Conservation (phyloP, 2,113 vertebrate species). For the Macrotus californicus region DNA sequence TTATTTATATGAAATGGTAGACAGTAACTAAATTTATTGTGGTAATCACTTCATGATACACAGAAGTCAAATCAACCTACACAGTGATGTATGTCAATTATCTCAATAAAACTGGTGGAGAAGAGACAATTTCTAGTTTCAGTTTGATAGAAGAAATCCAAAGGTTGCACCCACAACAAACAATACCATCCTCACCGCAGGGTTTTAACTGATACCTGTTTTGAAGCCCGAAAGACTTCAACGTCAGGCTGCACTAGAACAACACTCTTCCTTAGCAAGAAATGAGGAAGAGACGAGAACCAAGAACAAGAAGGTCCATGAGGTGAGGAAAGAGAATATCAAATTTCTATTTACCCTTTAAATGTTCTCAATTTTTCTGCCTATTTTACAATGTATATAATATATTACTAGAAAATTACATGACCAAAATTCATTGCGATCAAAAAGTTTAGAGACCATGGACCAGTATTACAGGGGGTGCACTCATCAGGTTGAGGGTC, state of each 20-base stretch:
- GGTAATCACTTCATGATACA: neutral
- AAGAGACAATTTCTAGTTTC: neutral
- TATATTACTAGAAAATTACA: neutral
- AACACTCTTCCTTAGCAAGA: neutral
- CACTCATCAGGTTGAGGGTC: neutral
- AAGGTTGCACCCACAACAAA: neutral
- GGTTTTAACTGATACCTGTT: neutral
- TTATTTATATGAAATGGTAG: neutral
- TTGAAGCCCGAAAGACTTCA: neutral
- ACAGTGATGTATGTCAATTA: neutral
- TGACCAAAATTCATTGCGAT: neutral
- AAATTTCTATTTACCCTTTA: neutral
- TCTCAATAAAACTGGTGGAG: neutral
- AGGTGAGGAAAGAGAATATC: neutral
- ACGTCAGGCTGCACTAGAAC: neutral
- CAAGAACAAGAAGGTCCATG: neutral
- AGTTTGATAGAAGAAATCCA: neutral
- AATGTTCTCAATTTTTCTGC: neutral
- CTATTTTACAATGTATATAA: neutral
- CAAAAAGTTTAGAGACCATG: neutral
- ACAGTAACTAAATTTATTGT: too few relatives aligned
- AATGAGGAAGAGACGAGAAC: neutral
- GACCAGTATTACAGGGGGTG: neutral
- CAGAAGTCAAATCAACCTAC: neutral
- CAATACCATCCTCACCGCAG: neutral